phyloP scores from a whole-genome alignment of 2,797 vertebrate genomes.

The Myiothlypis coronata region DNA sequence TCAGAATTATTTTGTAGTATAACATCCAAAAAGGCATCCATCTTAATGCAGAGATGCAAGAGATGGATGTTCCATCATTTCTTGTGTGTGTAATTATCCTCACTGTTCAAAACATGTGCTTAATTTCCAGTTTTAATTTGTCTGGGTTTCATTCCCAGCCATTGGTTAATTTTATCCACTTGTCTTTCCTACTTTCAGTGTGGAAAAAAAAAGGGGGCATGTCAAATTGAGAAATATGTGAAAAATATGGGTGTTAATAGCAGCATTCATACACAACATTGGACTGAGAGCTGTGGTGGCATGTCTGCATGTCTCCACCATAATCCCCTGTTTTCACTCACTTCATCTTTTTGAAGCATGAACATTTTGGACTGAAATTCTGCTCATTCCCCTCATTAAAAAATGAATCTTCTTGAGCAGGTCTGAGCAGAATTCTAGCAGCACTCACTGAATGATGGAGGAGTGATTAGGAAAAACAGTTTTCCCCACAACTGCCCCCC shows the following conservation, averaged over 20 bases:
- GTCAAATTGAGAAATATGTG: slow-evolving; percentile 12
- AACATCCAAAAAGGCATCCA: neutral
- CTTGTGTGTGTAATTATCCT: neutral
- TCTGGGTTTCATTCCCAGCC: neutral
- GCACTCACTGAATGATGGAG: neutral
- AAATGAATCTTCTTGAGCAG: neutral
- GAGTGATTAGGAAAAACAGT: neutral
- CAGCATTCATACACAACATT: neutral
- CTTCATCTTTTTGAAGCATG: neutral
- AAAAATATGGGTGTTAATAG: neutral
- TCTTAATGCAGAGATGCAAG: neutral
- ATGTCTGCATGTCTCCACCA: slow-evolving; percentile 3
- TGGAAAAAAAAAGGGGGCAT: neutral
- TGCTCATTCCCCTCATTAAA: neutral
- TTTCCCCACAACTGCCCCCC: neutral
- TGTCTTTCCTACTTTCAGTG: neutral
- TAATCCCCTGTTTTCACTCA: slow-evolving; percentile 4
- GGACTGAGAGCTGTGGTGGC: neutral
- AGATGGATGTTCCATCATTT: neutral
- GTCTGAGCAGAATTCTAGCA: slow-evolving; percentile 4
- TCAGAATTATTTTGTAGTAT: neutral
- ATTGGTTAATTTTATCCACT: slow-evolving; percentile 12
- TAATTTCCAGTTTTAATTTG: slow-evolving; percentile 32
- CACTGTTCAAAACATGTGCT: neutral
- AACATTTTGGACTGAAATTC: neutral